These are phyloP conservation scores for Drosophila simulans DNA, from an alignment of 1,140 invertebrate genomes.

Conservation along the genomic window DNA sequence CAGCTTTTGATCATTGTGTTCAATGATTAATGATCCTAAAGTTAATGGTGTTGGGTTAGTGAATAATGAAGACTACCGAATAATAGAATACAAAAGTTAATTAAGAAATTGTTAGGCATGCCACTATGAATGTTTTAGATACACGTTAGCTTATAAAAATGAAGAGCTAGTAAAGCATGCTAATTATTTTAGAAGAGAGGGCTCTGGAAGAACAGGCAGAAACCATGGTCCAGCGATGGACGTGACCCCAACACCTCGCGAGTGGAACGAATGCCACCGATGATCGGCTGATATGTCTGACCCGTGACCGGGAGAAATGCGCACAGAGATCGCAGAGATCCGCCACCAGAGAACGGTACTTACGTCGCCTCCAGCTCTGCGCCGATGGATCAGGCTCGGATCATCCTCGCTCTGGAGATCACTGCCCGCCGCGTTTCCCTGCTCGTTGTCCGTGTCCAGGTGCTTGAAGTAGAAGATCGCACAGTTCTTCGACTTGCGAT, in stretches of 20 bases:
- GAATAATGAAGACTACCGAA: slow-evolving; percentile 40
- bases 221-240: slow-evolving; percentile 8
- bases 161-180: slow-evolving; percentile 28
- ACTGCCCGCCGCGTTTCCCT: slow-evolving; percentile 68
- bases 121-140: slow-evolving; percentile 25
- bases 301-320: slow-evolving; percentile 18
- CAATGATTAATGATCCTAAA: slow-evolving; percentile 33
- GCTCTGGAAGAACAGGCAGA: background rate
- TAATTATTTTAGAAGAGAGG: slow-evolving; percentile 18
- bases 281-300: slow-evolving; percentile 29
- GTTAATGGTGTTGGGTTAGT: slow-evolving; percentile 28
- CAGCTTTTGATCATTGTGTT: slow-evolving; percentile 3
- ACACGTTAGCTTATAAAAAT: slow-evolving; percentile 21
- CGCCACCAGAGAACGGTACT: slow-evolving; percentile 52
- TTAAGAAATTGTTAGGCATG: slow-evolving; percentile 69
- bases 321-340: slow-evolving; percentile 7
- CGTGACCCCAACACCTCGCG: slow-evolving; percentile 27
- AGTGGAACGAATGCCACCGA: slow-evolving; percentile 26
- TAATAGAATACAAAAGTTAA: slow-evolving; percentile 50
- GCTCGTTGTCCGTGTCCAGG: slow-evolving; percentile 92
- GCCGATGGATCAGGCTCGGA: slow-evolving; percentile 20
- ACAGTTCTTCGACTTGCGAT: slow-evolving; percentile 91
- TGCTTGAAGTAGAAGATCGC: slow-evolving; percentile 94
- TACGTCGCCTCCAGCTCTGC: slow-evolving; percentile 33
- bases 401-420: slow-evolving; percentile 59